Evolutionary conservation across 2,797 vertebrate genomes (phyloP), one percentile per base, ranked within the genome.

Genomic region (Mus minutoides): DNA sequence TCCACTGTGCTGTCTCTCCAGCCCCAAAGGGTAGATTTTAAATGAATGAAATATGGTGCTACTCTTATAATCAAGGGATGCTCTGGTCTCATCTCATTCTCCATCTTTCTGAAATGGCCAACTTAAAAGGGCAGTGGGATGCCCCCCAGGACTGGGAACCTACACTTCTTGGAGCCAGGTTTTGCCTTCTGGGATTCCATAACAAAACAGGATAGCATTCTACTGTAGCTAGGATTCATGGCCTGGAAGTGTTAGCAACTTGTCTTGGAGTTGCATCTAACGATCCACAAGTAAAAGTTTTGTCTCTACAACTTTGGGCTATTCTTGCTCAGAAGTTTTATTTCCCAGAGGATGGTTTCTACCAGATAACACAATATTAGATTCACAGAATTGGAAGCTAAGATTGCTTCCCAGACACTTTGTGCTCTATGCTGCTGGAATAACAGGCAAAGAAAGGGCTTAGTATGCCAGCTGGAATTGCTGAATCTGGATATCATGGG

Each of bases 341-440:
- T 29, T 95, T 86, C 64, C 31, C 91, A 94, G 37, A 75, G 64
- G n/a, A 86, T n/a, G 40, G 26, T 24, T 92, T 89, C 34, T 34
- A 67, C 49, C 17, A 24, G 43, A 29, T n/a, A 52, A 69, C 46
- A 75, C 26, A 85, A 46, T 78, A 64, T 37, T 40, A 88, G 43
- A 78, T 73, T 46, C 78, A 64, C 11, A 62, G 78, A 88, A 88
- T 46, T 85, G 62, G 49, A 88, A 85, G 79, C 46, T 84, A 24
- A 88, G 52, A 84, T 19, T 83, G 77, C 69, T 64, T 34, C 31
- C 62, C 40, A 29, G 69, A 91, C 9, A 62, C 31, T 49, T 37
- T 43, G 46, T 17, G 73, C 62, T 40, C 91, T 89, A 64, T 73
- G 69, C 40, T n/a, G 37, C 71, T 77, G 19, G 87, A 77, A 77